Base-by-base conservation (phyloP, 2,888 invertebrate species). In the Phalangium opilio region DNA sequence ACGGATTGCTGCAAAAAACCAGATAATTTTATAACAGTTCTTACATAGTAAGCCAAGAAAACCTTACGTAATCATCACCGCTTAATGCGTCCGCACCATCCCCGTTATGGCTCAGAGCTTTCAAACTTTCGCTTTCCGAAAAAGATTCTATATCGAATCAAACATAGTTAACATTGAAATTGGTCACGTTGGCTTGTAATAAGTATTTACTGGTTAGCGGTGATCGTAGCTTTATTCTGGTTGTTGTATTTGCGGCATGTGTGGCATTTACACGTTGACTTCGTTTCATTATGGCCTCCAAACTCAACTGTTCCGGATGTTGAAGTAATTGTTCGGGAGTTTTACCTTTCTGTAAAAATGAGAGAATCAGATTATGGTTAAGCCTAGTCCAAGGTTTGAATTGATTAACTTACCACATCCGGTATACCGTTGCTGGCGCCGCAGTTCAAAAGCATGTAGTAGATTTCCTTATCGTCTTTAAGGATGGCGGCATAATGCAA, bases 401-500 rank as follows among this genome's bases (percentile, higher is more conserved):
- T n/a, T n/a, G n/a, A n/a, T n/a, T n/a, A n/a, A 58, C 60, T 55
- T 52, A 66, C 71, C 51, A 70, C 70, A 63, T 81, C 80, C 49
- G 73, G 65, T 27, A 72, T 63, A 50, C 73, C 70, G 3, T 75
- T 68, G 66, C 79, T 78, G 10, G 76, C 77, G 35, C 79, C 79
- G 18, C 74, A 74, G 44, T 70, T 69, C 43, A 74, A 64, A 52
- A 81, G 67, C 34, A 74, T 61, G 58, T 75, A 74, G 69, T 78
- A 79, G 53, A 76, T 70, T 3, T 68, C 65, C 11, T 71, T 70
- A 1, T 74, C 70, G 54, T 78, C 74, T 53, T 69, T 70, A 58
- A 76, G 71, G 49, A 74, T 73, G 1, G 75, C 74, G 34, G 76
- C 75, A 61, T 79, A 81, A 61, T 80, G 80, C 48, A 78, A 69